Conservation (phyloP, 1,140 invertebrate species). For the Ephestia elutella region DNA sequence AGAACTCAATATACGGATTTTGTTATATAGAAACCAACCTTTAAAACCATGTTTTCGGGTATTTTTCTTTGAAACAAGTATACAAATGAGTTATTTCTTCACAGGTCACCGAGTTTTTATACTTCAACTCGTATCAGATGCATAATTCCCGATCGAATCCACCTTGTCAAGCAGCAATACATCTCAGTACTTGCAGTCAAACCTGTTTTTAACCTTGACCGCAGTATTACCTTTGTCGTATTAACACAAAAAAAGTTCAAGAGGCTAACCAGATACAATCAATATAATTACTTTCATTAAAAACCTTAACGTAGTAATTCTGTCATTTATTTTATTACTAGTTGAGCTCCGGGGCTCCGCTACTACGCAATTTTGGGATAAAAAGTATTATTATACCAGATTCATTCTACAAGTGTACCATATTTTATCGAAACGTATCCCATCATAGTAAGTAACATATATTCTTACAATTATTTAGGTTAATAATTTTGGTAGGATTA, state of each 20-base stretch:
- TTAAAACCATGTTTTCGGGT: neutral
- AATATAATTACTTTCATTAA: neutral
- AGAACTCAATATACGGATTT: too few relatives aligned
- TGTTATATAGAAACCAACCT: neutral
- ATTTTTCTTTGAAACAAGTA: neutral
- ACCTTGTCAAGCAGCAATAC: slow-evolving; percentile 20
- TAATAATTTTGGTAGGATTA: too few relatives aligned
- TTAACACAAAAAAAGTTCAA: slow-evolving; percentile 1
- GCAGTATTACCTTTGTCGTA: slow-evolving; percentile 22
- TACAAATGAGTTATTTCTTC: neutral
- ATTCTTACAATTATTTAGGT: too few relatives aligned
- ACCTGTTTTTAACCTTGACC: slow-evolving; percentile 33
- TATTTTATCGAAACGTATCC: too few relatives aligned
- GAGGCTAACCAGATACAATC: neutral
- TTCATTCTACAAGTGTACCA: too few relatives aligned
- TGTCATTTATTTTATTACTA: too few relatives aligned
- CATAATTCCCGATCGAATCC: neutral
- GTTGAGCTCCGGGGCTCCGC: too few relatives aligned
- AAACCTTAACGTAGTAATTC: too few relatives aligned
- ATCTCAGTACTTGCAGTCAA: slow-evolving; percentile 25
- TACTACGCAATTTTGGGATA: too few relatives aligned
- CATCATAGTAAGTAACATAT: too few relatives aligned
- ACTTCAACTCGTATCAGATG: neutral
- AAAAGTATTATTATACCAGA: too few relatives aligned
- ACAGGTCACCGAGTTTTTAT: neutral